Evolutionary conservation across 30 jellyfish, hydroid and myxozoan genomes (phyloP).

Genomic region (Mastigias papua): DNA sequence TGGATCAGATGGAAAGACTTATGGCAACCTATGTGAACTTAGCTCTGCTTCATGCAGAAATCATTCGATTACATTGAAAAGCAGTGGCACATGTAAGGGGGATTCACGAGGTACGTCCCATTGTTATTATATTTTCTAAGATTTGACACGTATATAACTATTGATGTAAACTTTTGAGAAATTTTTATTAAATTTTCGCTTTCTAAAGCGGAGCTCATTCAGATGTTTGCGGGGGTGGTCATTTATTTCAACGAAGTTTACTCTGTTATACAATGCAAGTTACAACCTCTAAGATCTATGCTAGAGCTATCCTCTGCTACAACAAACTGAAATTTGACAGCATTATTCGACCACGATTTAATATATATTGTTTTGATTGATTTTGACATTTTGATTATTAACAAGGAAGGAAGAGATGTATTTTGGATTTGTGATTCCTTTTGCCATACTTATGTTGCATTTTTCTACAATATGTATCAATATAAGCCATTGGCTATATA

Average conservation of each 20-base stretch:
- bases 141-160: not conserved
- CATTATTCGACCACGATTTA: no score
- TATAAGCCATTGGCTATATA: not conserved
- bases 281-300: no score
- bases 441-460: not conserved
- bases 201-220: not conserved
- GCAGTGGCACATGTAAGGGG: not conserved
- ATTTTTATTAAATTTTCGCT: no score
- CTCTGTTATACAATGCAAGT: no score
- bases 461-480: not conserved
- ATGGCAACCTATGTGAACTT: not conserved
- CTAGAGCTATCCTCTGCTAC: no score
- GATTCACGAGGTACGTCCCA: no score
- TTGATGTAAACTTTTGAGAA: not conserved
- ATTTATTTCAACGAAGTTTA: no score
- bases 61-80: not conserved
- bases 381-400: not conserved
- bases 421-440: no score
- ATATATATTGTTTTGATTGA: not conserved
- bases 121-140: no score
- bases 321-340: no score
- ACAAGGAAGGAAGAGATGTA: no score
- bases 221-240: not conserved
- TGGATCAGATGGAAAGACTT: no score
- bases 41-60: not conserved